Evolutionary conservation across 2,797 vertebrate genomes (phyloP), one percentile per base, ranked within the genome.

Genomic region (Ateles fusciceps): DNA sequence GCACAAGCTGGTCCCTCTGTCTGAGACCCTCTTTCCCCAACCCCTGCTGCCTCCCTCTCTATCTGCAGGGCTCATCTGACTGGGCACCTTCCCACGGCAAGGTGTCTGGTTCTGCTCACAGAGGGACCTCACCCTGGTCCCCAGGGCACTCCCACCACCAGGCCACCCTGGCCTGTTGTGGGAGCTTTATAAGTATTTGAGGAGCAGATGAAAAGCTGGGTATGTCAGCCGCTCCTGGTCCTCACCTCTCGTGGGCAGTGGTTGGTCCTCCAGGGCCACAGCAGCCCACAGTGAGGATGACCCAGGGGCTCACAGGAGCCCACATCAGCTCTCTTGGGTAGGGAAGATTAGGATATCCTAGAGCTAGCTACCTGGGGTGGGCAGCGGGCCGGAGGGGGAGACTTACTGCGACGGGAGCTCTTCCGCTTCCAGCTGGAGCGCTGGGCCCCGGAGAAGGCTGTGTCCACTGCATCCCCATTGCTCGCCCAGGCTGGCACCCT

Each of bases 401-500:
- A 95, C 97, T 94, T 94, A 98, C 98, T 98, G 95, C 95, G 92
- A 6, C 85, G 93, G 61, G 92, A 55, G 71, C 97, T 98, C 84
- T 98, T 98, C 95, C 96, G 95, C 52, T 97, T 98, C 98, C 98
- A 98, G 93, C 96, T 97, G 89, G 96, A 97, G 30, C 21, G 78
- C 75, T 92, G 98, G 14, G 30, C 26, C 68, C 57, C 78, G 0
- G 96, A 0, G 39, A 55, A 52, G 8, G 97, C 94, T 7, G 79
- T n/a, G 0, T 96, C 98, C 39, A 50, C 95, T 0, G 98, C 81
- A 3, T 98, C 98, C 64, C 98, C 99, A 96, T 99, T 98, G 98
- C 98, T 98, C 96, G 98, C 95, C 4, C 61, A 84, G 0, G 84
- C 81, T 0, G 61, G 97, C 42, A 94, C 85, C 98, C 99, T 99